phyloP scores from a whole-genome alignment of 1,140 invertebrate genomes.

The Drosophila kikkawai region DNA sequence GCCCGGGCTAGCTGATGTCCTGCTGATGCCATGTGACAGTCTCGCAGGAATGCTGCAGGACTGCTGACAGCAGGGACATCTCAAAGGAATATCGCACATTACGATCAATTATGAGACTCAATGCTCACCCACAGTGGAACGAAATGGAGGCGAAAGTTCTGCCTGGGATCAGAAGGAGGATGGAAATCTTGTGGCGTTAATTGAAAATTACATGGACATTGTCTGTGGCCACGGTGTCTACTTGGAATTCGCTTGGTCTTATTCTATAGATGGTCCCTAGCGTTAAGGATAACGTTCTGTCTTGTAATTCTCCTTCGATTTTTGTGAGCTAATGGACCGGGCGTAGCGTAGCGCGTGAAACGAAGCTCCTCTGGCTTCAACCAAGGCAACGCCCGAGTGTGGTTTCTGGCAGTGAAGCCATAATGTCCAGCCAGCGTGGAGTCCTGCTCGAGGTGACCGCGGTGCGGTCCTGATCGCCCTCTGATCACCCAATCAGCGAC shows the following conservation, averaged over 20 bases:
- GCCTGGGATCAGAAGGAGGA: slow-evolving; percentile 9
- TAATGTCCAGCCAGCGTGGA: slow-evolving; percentile 76
- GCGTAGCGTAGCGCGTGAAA: slow-evolving; percentile 42
- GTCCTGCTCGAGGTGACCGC: slow-evolving; percentile 27
- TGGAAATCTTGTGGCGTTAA: slow-evolving; percentile 77
- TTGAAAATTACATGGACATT: slow-evolving; percentile 79
- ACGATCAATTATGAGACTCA: slow-evolving; percentile 82
- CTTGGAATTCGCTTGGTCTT: slow-evolving; percentile 59
- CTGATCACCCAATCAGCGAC: slow-evolving; percentile 61
- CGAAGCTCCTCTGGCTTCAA: slow-evolving; percentile 55
- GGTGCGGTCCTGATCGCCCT: slow-evolving; percentile 32
- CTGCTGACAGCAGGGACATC: slow-evolving; percentile 64
- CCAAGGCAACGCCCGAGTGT: slow-evolving; percentile 58
- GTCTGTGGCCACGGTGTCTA: slow-evolving; percentile 69
- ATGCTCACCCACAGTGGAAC: slow-evolving; percentile 72
- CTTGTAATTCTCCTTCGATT: not conserved
- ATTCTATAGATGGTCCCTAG: not conserved
- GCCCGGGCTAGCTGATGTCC: slow-evolving; percentile 17
- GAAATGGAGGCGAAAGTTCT: slow-evolving; percentile 57
- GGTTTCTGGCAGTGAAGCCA: slow-evolving; percentile 80
- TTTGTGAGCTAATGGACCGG: slow-evolving; percentile 46
- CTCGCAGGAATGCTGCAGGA: slow-evolving; percentile 5
- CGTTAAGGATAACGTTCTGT: slow-evolving; percentile 1
- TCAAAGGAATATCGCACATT: slow-evolving; percentile 70
- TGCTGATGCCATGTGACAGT: slow-evolving; percentile 45